Percentiles rank a stretch among this genome's conserved stretches.
Conservation (phyloP, 30 jellyfish, hydroid and myxozoan species). For the Aurelia sp. region DNA sequence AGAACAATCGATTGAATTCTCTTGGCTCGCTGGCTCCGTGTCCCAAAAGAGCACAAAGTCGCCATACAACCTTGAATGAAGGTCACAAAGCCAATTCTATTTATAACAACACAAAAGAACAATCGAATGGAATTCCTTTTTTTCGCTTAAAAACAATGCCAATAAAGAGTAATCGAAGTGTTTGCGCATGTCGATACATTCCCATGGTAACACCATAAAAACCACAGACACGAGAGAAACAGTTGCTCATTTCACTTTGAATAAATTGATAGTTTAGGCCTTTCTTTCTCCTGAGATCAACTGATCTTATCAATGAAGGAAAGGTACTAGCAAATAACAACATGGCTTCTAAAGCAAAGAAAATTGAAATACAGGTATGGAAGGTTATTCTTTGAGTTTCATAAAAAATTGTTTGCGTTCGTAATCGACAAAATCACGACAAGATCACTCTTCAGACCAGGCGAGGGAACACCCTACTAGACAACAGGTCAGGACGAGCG, state of each 20-base stretch:
- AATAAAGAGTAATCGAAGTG: background rate
- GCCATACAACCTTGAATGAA: background rate
- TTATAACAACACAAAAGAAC: background rate
- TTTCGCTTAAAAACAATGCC: background rate
- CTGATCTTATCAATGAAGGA: background rate
- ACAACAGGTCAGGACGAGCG: too few species aligned
- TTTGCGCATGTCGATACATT: constrained; percentile 73
- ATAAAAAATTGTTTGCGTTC: background rate
- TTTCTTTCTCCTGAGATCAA: background rate
- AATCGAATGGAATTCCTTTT: background rate
- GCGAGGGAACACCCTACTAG: too few species aligned
- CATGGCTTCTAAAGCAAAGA: constrained; percentile 60
- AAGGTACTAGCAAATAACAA: background rate
- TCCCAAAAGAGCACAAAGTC: background rate
- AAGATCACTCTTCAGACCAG: too few species aligned
- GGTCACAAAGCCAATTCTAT: background rate
- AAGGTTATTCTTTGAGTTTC: background rate
- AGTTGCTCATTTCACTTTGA: background rate
- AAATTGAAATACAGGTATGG: constrained; percentile 53
- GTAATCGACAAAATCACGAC: too few species aligned
- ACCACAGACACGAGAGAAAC: background rate
- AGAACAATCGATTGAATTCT: background rate
- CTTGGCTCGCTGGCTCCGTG: background rate
- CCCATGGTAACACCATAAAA: constrained; percentile 46
- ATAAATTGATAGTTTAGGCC: too few species aligned